Base-by-base conservation (phyloP, 1,140 invertebrate genomes). In the Danaus plexippus region DNA sequence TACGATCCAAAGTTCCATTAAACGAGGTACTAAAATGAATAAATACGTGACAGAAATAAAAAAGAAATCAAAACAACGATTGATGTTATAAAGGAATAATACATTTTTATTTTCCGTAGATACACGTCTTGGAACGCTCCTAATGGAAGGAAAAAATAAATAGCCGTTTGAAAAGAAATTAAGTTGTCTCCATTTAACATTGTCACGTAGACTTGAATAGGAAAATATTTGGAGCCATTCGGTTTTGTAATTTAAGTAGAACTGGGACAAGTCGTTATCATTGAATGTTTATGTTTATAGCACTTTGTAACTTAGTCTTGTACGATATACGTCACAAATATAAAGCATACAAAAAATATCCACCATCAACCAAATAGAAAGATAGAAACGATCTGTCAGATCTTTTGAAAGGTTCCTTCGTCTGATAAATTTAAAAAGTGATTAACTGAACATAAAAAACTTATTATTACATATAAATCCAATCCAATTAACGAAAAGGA, bases 81-180 rank as follows among this genome's bases (percentile, higher is more conserved):
- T 69, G 66, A 71, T 59, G 57, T 57, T 59, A 32, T 32, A 32
- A 32, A 32, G 61, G 60, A 67, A 67, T 63, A 69, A 69, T 67
- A 71, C 62, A 54, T 63, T 68, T 68, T 69, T 65, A 63, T 71
- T 73, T 71, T 63, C 57, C 50, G 52, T 59, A 43, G 65, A 69
- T 75, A 72, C 69, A 69, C 63, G 64, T 61, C 67, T 66, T 63
- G 70, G 71, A 73, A 65, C 51, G 59, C 43, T 52, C 22, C 59
- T 69, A 73, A 77, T 73, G 70, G 40, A 48, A 15, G 47, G 32
- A 55, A 42, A 63, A 66, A 71, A 67, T 57, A 66, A 49, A 67
- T 66, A 66, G 59, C 54, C 45, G 22, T 63, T 64, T 60, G 57
- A 61, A 67, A 63, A 68, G 63, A 74, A 74, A 76, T 72, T 74